A percentile compares a stretch with the other conserved stretches of the same genome.
Evolutionary conservation across 2,113 vertebrate species (phyloP).

Genomic region (Urocolius indicus): DNA sequence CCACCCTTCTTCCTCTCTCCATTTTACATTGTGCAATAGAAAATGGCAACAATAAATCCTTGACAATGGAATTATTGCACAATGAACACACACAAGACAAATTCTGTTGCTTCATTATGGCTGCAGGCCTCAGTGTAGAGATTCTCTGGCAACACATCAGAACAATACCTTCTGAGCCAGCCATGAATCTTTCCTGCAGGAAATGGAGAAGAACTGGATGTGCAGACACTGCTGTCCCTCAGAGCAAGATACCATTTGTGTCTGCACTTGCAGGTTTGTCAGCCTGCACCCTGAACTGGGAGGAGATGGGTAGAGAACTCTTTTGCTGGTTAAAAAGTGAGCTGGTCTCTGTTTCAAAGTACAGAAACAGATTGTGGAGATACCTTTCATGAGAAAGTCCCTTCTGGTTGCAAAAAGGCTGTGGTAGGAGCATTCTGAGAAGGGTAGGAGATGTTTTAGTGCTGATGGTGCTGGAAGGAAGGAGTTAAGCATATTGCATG

Average conservation of each 20-base stretch:
- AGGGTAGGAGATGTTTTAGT: background rate
- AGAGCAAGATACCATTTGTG: background rate
- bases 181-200: background rate
- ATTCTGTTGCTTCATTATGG: constrained; percentile 24
- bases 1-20: constrained; percentile 7
- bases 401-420: background rate
- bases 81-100: background rate
- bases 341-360: background rate
- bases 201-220: background rate
- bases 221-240: background rate
- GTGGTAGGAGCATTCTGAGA: background rate
- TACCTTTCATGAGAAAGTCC: background rate
- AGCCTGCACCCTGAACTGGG: background rate
- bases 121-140: background rate
- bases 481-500: accelerated
- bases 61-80: constrained; percentile 51
- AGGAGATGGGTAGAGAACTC: background rate
- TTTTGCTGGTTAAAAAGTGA: background rate
- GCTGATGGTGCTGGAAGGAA: background rate
- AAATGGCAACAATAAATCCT: constrained; percentile 30
- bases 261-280: background rate
- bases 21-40: constrained; percentile 9
- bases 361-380: background rate
- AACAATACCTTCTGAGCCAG: background rate
- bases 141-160: background rate